Evolutionary conservation across 2,113 vertebrate genomes (phyloP).

Genomic region (Engystomops pustulosus): DNA sequence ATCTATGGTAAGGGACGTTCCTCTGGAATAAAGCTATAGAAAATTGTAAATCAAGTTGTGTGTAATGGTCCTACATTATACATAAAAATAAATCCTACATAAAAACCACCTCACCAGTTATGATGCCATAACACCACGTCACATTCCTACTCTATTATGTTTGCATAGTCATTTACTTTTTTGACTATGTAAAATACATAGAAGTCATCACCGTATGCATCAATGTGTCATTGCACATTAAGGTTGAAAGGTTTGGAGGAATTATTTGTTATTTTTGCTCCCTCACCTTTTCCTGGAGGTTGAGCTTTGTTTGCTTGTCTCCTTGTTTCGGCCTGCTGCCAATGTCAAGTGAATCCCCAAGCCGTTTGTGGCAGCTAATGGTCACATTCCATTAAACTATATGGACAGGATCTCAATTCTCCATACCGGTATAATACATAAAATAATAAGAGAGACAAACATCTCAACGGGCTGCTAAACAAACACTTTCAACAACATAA

Average conservation of each 20-base stretch:
- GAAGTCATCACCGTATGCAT: conserved; percentile 25
- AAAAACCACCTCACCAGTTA: neutral
- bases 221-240: conserved; percentile 48
- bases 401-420: neutral
- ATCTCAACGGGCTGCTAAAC: no score
- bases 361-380: conserved; percentile 28
- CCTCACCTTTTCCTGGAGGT: conserved; percentile 41
- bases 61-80: neutral
- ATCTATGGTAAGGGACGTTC: no score
- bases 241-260: conserved; percentile 31
- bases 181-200: neutral
- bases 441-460: no score
- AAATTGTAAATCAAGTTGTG: neutral
- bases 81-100: neutral
- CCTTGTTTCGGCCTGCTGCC: conserved; percentile 38
- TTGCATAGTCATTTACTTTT: neutral
- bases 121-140: neutral
- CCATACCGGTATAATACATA: neutral
- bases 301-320: conserved; percentile 52
- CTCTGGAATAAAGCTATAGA: no score
- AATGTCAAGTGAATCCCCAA: conserved; percentile 40
- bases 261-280: conserved; percentile 50
- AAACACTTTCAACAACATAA: no score
- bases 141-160: neutral
- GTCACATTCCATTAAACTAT: conserved; percentile 24